These are phyloP conservation scores for Aphodius granarius DNA, from an alignment of 2,888 invertebrate species.

Conservation along the genomic window DNA sequence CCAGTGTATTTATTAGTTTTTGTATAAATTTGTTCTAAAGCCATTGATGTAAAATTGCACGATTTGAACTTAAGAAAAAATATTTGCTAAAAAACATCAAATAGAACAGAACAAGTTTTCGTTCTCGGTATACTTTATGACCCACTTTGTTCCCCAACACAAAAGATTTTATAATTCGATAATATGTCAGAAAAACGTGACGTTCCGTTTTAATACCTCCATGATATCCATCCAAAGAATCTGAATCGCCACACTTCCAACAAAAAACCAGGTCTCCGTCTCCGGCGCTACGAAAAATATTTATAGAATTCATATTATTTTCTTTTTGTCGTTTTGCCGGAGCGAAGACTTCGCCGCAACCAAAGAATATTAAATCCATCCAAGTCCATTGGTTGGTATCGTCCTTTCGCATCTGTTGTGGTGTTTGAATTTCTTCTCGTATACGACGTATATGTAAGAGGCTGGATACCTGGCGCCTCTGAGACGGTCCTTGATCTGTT, in stretches of 20 bases:
- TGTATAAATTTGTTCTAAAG: too few species aligned
- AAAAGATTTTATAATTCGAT: background rate
- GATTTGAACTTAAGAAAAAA: too few species aligned
- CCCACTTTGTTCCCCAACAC: background rate
- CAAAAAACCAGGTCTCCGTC: background rate
- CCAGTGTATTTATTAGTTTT: too few species aligned
- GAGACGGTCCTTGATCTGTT: background rate
- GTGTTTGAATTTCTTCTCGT: background rate
- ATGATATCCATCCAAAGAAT: background rate
- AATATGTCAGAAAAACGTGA: background rate
- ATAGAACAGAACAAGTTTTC: too few species aligned
- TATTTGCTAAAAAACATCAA: too few species aligned
- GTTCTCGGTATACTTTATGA: too few species aligned
- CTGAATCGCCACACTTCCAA: background rate
- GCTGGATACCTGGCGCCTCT: background rate
- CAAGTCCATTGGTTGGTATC: too few species aligned
- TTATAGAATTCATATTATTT: background rate
- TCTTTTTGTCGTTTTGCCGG: background rate
- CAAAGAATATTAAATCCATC: background rate
- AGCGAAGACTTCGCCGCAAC: background rate
- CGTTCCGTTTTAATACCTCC: background rate
- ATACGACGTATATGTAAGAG: background rate
- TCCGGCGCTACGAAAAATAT: background rate
- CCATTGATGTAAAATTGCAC: too few species aligned
- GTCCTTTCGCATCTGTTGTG: background rate